Conservation (phyloP, 2,797 vertebrate species). For the Ispidina picta region DNA sequence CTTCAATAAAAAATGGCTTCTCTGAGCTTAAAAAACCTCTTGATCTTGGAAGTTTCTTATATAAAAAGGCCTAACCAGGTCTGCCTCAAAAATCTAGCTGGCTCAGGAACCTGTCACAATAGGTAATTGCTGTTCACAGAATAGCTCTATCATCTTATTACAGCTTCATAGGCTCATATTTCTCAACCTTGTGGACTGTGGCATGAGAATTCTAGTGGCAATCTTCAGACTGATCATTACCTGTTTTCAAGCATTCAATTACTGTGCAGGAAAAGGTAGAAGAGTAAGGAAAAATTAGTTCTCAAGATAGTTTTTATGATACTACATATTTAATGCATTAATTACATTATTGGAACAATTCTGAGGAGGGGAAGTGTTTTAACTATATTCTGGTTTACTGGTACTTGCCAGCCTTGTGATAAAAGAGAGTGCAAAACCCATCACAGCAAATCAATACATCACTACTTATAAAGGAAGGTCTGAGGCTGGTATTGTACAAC, state of each 20-base stretch:
- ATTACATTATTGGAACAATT: neutral
- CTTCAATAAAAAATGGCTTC: neutral
- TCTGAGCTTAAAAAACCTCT: neutral
- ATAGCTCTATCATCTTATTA: neutral
- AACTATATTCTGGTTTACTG: neutral
- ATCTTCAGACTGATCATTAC: neutral
- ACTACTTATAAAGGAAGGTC: neutral
- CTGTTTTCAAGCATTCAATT: neutral
- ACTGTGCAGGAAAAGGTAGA: neutral
- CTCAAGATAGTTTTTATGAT: neutral
- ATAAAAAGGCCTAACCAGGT: neutral
- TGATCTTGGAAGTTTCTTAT: neutral
- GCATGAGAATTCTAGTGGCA: neutral
- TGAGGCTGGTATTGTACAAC: neutral
- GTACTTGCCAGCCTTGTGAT: neutral
- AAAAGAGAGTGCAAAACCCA: neutral
- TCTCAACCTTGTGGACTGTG: neutral
- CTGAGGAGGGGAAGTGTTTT: neutral
- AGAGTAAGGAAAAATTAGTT: neutral
- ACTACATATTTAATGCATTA: neutral
- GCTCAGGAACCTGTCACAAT: neutral
- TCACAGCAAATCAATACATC: neutral
- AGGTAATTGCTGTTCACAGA: neutral
- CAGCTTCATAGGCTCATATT: neutral
- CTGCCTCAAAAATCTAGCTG: neutral